A percentile compares a stretch with the other conserved stretches of the same genome.
Conservation (phyloP, 2,888 invertebrate genomes). For the Stenoptilia bipunctidactyla region DNA sequence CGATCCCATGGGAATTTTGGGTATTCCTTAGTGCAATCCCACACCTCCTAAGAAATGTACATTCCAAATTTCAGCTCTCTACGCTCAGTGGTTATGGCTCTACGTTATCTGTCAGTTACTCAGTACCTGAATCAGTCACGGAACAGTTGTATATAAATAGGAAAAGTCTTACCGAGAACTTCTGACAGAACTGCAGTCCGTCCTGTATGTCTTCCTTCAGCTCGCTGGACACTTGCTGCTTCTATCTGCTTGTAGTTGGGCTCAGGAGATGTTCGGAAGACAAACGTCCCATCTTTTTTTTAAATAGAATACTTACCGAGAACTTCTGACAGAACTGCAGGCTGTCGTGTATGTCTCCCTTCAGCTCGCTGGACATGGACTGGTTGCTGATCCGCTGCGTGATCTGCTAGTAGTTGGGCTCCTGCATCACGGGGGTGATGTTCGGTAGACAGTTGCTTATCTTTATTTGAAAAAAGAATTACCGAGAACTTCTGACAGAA, state of each 20-base stretch:
- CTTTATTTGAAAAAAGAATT: too few species aligned
- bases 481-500: constrained; percentile 80
- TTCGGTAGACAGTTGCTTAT: too few species aligned
- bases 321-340: constrained; percentile 23
- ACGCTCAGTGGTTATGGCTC: constrained; percentile 45
- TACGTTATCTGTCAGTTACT: constrained; percentile 29
- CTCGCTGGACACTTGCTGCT: constrained; percentile 24
- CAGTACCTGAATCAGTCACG: constrained; percentile 74
- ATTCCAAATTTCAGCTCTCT: constrained; percentile 67
- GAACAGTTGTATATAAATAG: too few species aligned
- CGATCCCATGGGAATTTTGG: too few species aligned
- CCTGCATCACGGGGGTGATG: constrained; percentile 81
- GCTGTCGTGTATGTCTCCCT: constrained; percentile 71
- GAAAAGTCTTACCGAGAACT: constrained; percentile 71
- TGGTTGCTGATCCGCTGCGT: constrained; percentile 62
- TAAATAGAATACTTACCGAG: too few species aligned
- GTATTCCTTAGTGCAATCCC: too few species aligned
- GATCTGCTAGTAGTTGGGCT: not conserved
- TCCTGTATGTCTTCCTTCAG: constrained; percentile 71
- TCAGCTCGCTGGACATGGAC: constrained; percentile 37
- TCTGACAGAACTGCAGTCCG: constrained; percentile 35
- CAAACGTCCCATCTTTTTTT: too few species aligned
- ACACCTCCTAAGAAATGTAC: too few species aligned
- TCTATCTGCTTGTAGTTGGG: not conserved
- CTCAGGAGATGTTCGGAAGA: too few species aligned